Conservation (phyloP, 2,888 invertebrate species). For the Halictus quadricinctus region DNA sequence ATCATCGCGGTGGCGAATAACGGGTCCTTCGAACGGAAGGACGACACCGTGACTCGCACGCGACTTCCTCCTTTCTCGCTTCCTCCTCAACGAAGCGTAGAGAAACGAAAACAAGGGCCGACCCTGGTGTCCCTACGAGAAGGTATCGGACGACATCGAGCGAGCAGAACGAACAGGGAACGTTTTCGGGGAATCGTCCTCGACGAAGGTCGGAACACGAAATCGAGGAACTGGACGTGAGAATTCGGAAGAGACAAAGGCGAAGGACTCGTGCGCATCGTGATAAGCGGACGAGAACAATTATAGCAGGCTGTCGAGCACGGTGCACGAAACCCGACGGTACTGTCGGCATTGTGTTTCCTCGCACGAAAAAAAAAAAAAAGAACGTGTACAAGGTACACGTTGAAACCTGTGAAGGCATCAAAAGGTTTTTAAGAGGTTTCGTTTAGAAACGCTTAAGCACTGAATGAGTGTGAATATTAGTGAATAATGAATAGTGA, state of each 20-base stretch:
- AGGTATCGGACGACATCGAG: not conserved
- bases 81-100: not conserved
- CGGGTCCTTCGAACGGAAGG: slow-evolving; percentile 23
- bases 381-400: not conserved
- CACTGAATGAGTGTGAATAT: no score
- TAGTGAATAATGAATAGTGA: no score
- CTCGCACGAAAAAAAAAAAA: not conserved
- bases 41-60: slow-evolving; percentile 26
- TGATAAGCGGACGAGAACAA: slow-evolving; percentile 39
- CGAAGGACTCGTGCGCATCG: slow-evolving; percentile 42
- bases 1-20: slow-evolving; percentile 21
- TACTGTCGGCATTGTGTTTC: not conserved
- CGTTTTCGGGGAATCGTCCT: not conserved
- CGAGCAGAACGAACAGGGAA: not conserved
- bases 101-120: not conserved
- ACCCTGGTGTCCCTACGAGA: not conserved
- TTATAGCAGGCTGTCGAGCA: slow-evolving; percentile 33
- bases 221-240: slow-evolving; percentile 30
- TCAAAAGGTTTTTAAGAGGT: not conserved
- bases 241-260: slow-evolving; percentile 32
- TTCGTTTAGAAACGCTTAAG: not conserved
- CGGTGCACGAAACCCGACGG: slow-evolving; percentile 20
- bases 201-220: slow-evolving; percentile 3
- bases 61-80: slow-evolving; percentile 4
- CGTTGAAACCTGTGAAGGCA: not conserved